Evolutionary conservation across 2,113 vertebrate genomes (phyloP).

Genomic region (Isurus oxyrinchus): DNA sequence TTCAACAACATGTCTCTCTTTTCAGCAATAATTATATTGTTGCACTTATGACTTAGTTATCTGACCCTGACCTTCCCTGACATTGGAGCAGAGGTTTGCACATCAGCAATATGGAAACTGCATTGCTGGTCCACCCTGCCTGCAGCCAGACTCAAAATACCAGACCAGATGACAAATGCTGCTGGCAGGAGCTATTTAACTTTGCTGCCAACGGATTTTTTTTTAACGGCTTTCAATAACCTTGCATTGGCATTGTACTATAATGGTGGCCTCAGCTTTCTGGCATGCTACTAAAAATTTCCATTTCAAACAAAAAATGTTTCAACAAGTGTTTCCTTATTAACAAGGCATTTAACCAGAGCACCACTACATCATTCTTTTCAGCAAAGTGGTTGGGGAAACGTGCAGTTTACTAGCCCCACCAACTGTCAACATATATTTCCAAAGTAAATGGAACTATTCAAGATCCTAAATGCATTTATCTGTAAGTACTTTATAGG

Average conservation of each 20-base stretch:
- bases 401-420: not conserved
- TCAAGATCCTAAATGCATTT: not conserved
- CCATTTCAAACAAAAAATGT: not conserved
- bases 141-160: constrained; percentile 1
- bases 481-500: not conserved
- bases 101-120: not conserved
- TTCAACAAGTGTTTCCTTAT: not conserved
- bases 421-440: not conserved
- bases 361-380: not conserved
- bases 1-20: not conserved
- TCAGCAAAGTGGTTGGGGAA: not conserved
- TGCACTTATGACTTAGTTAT: not conserved
- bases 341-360: not conserved
- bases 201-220: not conserved
- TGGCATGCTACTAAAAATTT: not conserved
- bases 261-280: not conserved
- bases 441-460: not conserved
- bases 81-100: not conserved
- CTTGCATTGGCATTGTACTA: not conserved
- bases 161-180: not conserved
- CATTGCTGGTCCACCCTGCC: not conserved
- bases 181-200: not conserved
- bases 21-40: not conserved
- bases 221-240: not conserved
- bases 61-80: not conserved